A percentile compares a stretch with the other conserved stretches of the same genome.
phyloP scores from a whole-genome alignment of 35 echinoderm and acorn worm species.

The Heliocidaris tuberculata region DNA sequence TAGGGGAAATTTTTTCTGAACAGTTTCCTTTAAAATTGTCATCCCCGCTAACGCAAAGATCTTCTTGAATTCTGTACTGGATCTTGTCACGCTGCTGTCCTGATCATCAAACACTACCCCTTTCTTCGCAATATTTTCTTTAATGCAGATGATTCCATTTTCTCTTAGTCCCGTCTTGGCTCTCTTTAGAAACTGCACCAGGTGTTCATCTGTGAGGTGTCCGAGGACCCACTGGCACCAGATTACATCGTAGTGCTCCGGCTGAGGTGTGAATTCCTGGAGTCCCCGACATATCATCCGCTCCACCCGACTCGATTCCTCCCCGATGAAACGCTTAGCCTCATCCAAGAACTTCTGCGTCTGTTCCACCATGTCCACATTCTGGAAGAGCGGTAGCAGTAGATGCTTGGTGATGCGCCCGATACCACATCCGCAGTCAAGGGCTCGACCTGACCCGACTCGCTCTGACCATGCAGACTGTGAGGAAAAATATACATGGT shows the following conservation, averaged over 20 bases:
- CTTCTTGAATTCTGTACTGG: constrained; percentile 64
- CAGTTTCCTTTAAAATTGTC: constrained; percentile 64
- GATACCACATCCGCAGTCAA: constrained; percentile 95
- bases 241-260: constrained; percentile 85
- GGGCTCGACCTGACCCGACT: constrained; percentile 67
- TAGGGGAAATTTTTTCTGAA: constrained; percentile 84
- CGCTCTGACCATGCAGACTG: constrained; percentile 80
- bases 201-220: constrained; percentile 85
- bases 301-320: constrained; percentile 52
- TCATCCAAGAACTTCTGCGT: constrained; percentile 78
- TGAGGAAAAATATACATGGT: constrained; percentile 11
- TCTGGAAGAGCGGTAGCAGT: constrained; percentile 74
- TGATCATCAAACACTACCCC: constrained; percentile 86
- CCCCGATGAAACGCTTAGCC: constrained; percentile 69
- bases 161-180: constrained; percentile 74
- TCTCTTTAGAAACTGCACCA: constrained; percentile 82
- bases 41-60: constrained; percentile 69
- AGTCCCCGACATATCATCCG: constrained; percentile 77
- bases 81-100: constrained; percentile 92
- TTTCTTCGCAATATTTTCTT: constrained; percentile 82
- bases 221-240: constrained; percentile 98
- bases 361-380: constrained; percentile 87
- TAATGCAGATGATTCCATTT: constrained; percentile 79
- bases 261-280: constrained; percentile 71
- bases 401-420: constrained; percentile 88